Conservation (phyloP, 2,888 invertebrate genomes). For the Loripinus fragilis region DNA sequence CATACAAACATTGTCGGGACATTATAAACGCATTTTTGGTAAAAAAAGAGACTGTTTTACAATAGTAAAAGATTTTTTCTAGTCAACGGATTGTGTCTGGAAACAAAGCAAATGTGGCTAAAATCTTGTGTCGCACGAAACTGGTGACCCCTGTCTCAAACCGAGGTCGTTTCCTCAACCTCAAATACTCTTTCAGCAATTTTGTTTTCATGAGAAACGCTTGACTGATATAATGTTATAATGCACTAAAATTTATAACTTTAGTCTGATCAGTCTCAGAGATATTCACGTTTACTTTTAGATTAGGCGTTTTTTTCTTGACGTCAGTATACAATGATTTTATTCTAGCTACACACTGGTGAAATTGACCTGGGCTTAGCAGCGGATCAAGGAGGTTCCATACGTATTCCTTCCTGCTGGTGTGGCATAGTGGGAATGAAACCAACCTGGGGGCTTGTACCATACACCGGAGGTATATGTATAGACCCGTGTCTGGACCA, state of each 20-base stretch:
- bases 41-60: no score
- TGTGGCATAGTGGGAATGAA: conserved; percentile 80
- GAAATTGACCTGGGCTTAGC: conserved; percentile 79
- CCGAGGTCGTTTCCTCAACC: not conserved
- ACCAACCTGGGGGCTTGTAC: conserved; percentile 80
- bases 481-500: conserved; percentile 77
- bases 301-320: not conserved
- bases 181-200: not conserved
- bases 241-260: no score
- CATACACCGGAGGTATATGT: conserved; percentile 77
- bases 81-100: no score
- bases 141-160: no score
- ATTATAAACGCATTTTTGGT: no score
- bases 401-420: conserved; percentile 77
- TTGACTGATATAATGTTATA: not conserved
- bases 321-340: not conserved
- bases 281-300: not conserved
- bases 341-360: conserved; percentile 68
- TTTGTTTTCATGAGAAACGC: not conserved
- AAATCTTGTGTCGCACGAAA: no score
- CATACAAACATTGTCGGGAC: no score
- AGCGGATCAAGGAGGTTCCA: conserved; percentile 81
- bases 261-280: no score
- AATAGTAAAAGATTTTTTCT: no score
- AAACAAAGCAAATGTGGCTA: no score